These are phyloP conservation scores for Miniopterus natalensis DNA, from an alignment of 2,113 vertebrate species.

Conservation along the genomic window DNA sequence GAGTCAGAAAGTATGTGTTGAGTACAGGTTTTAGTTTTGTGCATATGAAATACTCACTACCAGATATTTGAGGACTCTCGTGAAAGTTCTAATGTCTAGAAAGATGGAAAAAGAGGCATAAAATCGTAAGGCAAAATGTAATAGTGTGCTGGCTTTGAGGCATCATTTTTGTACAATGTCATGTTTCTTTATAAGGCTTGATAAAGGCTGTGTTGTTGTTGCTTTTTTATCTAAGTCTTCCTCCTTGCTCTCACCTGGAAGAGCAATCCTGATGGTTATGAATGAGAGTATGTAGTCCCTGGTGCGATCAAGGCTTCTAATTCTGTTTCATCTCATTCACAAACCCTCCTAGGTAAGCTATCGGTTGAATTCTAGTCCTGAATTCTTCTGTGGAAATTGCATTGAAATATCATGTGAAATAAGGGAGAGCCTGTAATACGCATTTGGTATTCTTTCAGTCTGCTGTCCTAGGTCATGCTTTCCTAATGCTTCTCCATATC, in stretches of 20 bases:
- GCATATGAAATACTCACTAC: background rate
- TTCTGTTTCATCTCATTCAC: slow-evolving; percentile 84
- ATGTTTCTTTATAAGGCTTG: background rate
- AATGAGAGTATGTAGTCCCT: slow-evolving; percentile 66
- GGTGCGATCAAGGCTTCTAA: slow-evolving; percentile 79
- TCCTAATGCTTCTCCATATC: background rate
- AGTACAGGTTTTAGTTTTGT: background rate
- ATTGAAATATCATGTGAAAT: slow-evolving; percentile 60
- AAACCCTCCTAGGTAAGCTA: slow-evolving; percentile 78
- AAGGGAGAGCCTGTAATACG: slow-evolving; percentile 74
- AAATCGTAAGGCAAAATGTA: background rate
- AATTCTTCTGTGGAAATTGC: slow-evolving; percentile 78
- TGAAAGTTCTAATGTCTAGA: background rate
- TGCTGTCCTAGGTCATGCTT: slow-evolving; percentile 65
- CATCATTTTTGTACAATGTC: background rate
- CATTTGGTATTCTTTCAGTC: slow-evolving; percentile 82
- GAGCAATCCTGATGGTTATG: slow-evolving; percentile 80
- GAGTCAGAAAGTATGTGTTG: background rate
- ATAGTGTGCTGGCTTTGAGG: background rate
- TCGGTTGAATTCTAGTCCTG: slow-evolving; percentile 66
- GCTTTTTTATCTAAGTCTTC: background rate
- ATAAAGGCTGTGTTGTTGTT: background rate
- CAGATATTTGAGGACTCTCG: background rate
- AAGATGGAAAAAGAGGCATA: background rate
- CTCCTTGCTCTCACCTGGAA: slow-evolving; percentile 61